Conservation (phyloP, 2,113 vertebrate genomes). For the Halcyon malimbica region DNA sequence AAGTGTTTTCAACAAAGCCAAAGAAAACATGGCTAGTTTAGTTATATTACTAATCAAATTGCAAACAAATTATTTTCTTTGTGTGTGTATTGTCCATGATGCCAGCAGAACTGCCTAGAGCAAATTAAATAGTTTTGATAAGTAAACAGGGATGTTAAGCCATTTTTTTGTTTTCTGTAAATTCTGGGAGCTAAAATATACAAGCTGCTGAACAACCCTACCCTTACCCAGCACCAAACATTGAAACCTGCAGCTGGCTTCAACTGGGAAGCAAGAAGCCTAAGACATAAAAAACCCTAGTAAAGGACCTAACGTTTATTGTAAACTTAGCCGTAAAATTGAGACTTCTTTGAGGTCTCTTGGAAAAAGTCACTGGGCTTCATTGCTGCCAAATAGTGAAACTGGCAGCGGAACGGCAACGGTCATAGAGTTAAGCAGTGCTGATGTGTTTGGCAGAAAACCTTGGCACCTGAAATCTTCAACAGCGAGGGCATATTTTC, state of each 20-base stretch:
- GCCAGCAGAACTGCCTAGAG: neutral
- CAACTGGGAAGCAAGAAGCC: neutral
- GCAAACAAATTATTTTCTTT: neutral
- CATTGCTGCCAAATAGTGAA: neutral
- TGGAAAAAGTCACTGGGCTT: neutral
- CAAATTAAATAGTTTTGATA: slow-evolving; percentile 5
- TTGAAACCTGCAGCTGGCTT: neutral
- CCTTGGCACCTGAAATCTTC: neutral
- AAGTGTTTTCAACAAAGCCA: neutral
- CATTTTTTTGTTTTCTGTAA: neutral
- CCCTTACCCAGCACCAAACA: neutral
- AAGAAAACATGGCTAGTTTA: slow-evolving; percentile 15
- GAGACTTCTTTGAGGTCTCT: neutral
- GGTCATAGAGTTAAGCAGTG: neutral
- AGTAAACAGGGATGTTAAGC: slow-evolving; percentile 12
- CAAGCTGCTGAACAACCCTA: neutral
- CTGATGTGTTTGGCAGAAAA: neutral
- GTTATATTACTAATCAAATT: neutral
- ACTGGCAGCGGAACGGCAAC: neutral
- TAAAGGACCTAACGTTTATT: neutral
- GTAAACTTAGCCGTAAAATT: neutral
- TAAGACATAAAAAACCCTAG: neutral
- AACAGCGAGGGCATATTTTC: neutral
- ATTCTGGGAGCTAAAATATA: neutral
- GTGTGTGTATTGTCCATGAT: neutral